Conservation (phyloP, 1,140 invertebrate species). For the Eueides isabella region DNA sequence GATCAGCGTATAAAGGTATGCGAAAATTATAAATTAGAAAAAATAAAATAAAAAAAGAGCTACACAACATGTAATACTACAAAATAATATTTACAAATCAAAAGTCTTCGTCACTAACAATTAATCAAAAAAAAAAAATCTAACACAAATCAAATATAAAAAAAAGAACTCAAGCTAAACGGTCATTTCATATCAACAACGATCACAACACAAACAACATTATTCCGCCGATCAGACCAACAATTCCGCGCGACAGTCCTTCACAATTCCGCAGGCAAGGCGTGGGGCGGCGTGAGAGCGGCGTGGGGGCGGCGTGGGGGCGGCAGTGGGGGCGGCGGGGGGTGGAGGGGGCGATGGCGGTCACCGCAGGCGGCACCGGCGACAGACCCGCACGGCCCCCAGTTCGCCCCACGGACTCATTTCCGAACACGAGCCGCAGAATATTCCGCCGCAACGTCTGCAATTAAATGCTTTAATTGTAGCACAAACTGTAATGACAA, state of each 20-base stretch:
- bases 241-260: slow-evolving; percentile 20
- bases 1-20: neutral
- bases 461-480: neutral
- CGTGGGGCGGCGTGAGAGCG: too few relatives aligned
- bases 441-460: slow-evolving; percentile 73
- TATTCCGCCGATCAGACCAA: slow-evolving; percentile 17
- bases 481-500: too few relatives aligned
- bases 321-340: slow-evolving; percentile 9
- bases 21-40: neutral
- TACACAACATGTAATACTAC: neutral
- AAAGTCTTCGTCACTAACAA: neutral
- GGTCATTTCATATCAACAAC: neutral
- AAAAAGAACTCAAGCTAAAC: neutral
- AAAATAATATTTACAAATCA: neutral
- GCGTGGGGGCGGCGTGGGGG: neutral
- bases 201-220: neutral
- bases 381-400: slow-evolving; percentile 66
- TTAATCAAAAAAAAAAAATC: neutral
- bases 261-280: too few relatives aligned
- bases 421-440: slow-evolving; percentile 74
- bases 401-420: slow-evolving; percentile 66
- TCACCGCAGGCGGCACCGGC: slow-evolving; percentile 72
- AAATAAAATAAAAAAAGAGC: neutral
- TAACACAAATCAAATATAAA: neutral
- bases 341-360: slow-evolving; percentile 39